Evolutionary conservation across 2,888 invertebrate genomes (phyloP).

Genomic region (Apodemia duryi): DNA sequence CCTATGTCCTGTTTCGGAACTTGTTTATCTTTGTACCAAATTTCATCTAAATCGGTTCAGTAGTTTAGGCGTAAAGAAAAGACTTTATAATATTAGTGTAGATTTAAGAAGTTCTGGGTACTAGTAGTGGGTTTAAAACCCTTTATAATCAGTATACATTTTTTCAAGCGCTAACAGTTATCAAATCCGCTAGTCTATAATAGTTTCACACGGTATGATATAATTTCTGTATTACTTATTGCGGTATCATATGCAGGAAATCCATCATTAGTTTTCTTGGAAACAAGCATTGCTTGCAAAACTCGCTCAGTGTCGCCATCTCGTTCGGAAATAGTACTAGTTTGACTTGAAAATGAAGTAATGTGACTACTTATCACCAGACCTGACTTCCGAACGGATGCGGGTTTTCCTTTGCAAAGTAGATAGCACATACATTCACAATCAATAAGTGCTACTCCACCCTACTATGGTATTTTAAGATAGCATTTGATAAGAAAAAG

Average conservation of each 20-base stretch:
- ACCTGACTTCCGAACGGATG: constrained; percentile 38
- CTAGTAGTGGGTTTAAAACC: too few relatives aligned
- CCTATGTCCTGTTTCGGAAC: too few relatives aligned
- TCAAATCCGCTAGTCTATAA: constrained; percentile 7
- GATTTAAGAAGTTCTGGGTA: too few relatives aligned
- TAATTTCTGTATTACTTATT: constrained; percentile 29
- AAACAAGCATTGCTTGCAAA: constrained; percentile 25
- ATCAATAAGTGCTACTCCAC: constrained; percentile 33
- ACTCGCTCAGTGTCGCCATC: constrained; percentile 48
- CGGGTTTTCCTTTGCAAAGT: constrained; percentile 37
- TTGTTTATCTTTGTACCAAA: too few relatives aligned
- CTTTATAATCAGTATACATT: neutral
- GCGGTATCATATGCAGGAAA: constrained; percentile 33
- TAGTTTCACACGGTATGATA: constrained; percentile 30
- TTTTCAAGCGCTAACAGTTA: constrained; percentile 13
- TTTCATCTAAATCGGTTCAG: too few relatives aligned
- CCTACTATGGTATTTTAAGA: constrained; percentile 20
- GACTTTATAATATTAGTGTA: too few relatives aligned
- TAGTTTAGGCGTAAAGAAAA: too few relatives aligned
- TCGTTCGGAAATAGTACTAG: constrained; percentile 48
- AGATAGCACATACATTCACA: constrained; percentile 29
- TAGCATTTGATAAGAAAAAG: constrained; percentile 30
- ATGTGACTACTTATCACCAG: constrained; percentile 29
- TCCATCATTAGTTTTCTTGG: constrained; percentile 31
- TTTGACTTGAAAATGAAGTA: constrained; percentile 29